phyloP scores from a whole-genome alignment of 2,888 invertebrate genomes.

The Galeruca laticollis region DNA sequence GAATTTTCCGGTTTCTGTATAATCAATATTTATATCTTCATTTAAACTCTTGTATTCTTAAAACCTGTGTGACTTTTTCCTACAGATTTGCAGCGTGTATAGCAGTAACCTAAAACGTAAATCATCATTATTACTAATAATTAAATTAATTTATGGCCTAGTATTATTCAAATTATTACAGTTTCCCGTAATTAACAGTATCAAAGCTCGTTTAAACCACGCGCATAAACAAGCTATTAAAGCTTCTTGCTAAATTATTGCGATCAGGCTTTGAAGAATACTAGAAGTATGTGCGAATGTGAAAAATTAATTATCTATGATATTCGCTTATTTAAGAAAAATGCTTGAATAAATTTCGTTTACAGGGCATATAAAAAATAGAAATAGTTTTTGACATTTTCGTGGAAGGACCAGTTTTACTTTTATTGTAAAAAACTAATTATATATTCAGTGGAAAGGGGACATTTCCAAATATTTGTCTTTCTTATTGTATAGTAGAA shows the following conservation, averaged over 20 bases:
- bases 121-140: constrained; percentile 26
- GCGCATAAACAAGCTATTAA: constrained; percentile 38
- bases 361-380: neutral
- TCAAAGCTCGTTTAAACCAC: constrained; percentile 30
- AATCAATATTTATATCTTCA: too few relatives aligned
- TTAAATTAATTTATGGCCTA: constrained; percentile 35
- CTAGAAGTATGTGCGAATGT: neutral
- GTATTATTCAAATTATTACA: constrained; percentile 26
- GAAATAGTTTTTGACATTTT: too few relatives aligned
- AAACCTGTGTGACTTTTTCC: neutral
- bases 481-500: too few relatives aligned
- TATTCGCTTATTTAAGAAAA: neutral
- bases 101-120: constrained; percentile 25
- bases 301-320: neutral
- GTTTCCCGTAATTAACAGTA: constrained; percentile 35
- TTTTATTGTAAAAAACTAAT: too few relatives aligned
- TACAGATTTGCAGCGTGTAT: neutral
- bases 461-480: too few relatives aligned
- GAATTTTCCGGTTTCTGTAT: too few relatives aligned
- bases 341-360: neutral
- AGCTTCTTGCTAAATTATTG: constrained; percentile 36
- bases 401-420: too few relatives aligned
- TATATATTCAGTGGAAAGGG: too few relatives aligned
- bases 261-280: neutral
- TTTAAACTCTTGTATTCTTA: too few relatives aligned